Base-by-base conservation (phyloP, 2,888 invertebrate genomes). In the Caenorhabditis plicata region DNA sequence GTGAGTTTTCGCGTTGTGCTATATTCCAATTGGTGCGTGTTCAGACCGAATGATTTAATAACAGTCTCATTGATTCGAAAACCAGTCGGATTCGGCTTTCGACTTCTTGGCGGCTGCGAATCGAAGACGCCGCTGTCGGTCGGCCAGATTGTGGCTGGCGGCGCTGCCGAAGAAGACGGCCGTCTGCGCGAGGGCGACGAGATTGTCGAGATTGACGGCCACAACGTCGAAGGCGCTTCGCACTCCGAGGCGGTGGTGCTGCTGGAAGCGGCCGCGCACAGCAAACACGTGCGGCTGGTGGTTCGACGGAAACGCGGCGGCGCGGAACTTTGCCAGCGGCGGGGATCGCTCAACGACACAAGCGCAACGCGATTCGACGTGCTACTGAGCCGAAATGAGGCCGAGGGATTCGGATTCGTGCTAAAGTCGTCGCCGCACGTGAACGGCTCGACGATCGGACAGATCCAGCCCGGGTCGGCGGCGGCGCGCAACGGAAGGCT, bases 401-500 rank as follows among this genome's bases (percentile, higher is more conserved):
- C 89, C 67, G 96, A 98, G 83, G 96, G 96, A 4, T 98, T 98
- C 82, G 98, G 98, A 11, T 98, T 98, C 83, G 95, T 96, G 41
- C 94, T 98, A 71, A 95, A 96, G 75, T 94, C 95, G 0, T 92
- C 92, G 4, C 90, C 92, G 3, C 91, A 91, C 71, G 89, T 89
- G 83, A 88, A 89, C 62, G 89, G 90, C 25, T 89, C 89, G 1
- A 91, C 91, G 22, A 92, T 93, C 70, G 92, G 92, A 88, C 89
- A 93, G 80, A 88, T 98, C 68, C 91, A 96, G 76, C 90, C 92
- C 53, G 90, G 90, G 71, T 94, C 94, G 71, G 96, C 96, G 0
- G 96, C 98, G 0, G 92, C 94, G 74, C 87, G 92, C 63, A 72
- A 77, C 32, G 77, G 74, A n/a, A 65, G 68, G 4, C 54, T 78